A percentile compares a stretch with the other conserved stretches of the same genome.
These are phyloP conservation scores for Mythimna loreyi DNA, from an alignment of 2,888 invertebrate species.

Conservation along the genomic window DNA sequence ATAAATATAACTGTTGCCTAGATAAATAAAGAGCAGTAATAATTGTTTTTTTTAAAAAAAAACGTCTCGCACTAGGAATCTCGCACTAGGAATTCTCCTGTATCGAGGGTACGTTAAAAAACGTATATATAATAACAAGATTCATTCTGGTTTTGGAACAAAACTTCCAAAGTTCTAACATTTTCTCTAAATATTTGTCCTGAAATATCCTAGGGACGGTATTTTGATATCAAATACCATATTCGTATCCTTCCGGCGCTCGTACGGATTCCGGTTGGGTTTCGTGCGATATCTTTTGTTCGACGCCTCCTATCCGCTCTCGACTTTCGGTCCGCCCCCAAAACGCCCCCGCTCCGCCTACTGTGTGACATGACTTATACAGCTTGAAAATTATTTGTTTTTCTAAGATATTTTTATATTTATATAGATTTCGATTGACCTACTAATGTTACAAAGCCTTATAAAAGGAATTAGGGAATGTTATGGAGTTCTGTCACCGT, in stretches of 20 bases:
- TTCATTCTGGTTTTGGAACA: too few relatives aligned
- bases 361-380: conserved; percentile 12
- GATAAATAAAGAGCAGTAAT: too few relatives aligned
- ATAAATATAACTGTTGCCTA: too few relatives aligned
- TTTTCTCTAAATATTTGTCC: not conserved
- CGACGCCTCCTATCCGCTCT: conserved; percentile 48
- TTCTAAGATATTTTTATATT: conserved; percentile 37
- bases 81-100: too few relatives aligned
- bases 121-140: too few relatives aligned
- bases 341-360: conserved; percentile 43
- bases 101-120: too few relatives aligned
- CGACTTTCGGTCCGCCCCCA: conserved; percentile 23
- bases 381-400: conserved; percentile 29
- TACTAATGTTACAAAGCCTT: conserved; percentile 9
- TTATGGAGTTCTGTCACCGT: too few relatives aligned
- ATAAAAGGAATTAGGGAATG: not conserved
- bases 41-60: too few relatives aligned
- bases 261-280: conserved; percentile 34
- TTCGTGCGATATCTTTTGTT: conserved; percentile 33
- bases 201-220: conserved; percentile 26
- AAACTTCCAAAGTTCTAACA: not conserved
- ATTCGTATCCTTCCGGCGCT: conserved; percentile 46
- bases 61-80: too few relatives aligned
- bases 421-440: conserved; percentile 28
- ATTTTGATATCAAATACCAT: conserved; percentile 44